phyloP scores from a whole-genome alignment of 2,888 invertebrate genomes.

The Cheilosia scutellata region DNA sequence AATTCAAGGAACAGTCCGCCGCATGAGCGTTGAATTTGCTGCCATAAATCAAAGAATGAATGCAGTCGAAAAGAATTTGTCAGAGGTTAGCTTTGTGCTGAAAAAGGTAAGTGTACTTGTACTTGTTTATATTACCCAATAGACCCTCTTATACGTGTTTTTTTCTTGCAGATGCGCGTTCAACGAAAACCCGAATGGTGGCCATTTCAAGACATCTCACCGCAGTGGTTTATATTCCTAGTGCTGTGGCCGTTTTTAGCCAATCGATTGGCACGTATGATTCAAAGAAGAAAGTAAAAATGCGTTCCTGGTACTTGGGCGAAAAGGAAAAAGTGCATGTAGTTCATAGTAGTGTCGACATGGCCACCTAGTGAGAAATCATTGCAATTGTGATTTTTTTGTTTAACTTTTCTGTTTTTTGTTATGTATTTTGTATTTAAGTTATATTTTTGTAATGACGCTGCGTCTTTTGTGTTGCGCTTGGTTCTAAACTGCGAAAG shows the following conservation, averaged over 20 bases:
- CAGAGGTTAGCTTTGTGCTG: slow-evolving; percentile 78
- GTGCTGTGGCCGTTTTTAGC: slow-evolving; percentile 81
- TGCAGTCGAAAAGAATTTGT: slow-evolving; percentile 80
- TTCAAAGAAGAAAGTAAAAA: slow-evolving; percentile 55
- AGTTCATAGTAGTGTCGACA: slow-evolving; percentile 13
- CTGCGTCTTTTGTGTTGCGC: slow-evolving; percentile 60
- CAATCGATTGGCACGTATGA: slow-evolving; percentile 53
- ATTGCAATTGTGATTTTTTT: slow-evolving; percentile 68
- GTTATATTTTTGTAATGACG: slow-evolving; percentile 17
- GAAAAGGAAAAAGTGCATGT: not conserved
- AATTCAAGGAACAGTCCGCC: slow-evolving; percentile 80
- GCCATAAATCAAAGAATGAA: slow-evolving; percentile 81
- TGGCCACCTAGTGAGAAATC: slow-evolving; percentile 32
- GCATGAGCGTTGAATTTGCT: slow-evolving; percentile 82
- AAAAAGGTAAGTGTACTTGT: slow-evolving; percentile 31
- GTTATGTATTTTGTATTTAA: slow-evolving; percentile 33
- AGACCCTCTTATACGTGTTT: not conserved
- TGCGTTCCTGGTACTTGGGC: not conserved
- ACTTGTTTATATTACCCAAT: not conserved
- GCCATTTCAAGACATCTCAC: slow-evolving; percentile 87
- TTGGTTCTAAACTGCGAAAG: slow-evolving; percentile 30
- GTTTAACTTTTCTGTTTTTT: slow-evolving; percentile 46
- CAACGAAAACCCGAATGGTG: slow-evolving; percentile 85
- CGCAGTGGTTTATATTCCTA: slow-evolving; percentile 82
- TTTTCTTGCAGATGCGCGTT: slow-evolving; percentile 61